Conservation (phyloP, 2,888 invertebrate species). For the Apamea crenata region DNA sequence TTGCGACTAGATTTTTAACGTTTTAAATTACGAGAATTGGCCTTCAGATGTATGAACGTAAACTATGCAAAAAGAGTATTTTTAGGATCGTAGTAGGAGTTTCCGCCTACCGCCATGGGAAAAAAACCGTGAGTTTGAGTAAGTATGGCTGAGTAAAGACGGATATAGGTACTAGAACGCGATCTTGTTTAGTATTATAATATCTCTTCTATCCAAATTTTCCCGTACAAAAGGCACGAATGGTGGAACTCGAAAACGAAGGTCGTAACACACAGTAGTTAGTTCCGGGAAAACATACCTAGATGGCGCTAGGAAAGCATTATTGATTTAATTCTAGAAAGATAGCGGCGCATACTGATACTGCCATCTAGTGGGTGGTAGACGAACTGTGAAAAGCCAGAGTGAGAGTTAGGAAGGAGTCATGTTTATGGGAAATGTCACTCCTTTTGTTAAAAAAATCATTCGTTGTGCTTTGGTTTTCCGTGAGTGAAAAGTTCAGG, state of each 20-base stretch:
- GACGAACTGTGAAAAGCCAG: slow-evolving; percentile 24
- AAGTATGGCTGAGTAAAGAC: too few species aligned
- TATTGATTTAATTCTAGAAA: background rate
- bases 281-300: slow-evolving; percentile 56
- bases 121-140: too few species aligned
- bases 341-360: background rate
- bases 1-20: too few species aligned
- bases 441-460: background rate
- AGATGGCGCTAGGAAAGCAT: slow-evolving; percentile 64
- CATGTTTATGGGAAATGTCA: background rate
- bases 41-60: background rate
- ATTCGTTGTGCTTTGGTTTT: background rate
- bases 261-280: background rate
- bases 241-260: background rate
- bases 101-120: too few species aligned
- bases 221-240: background rate
- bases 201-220: background rate
- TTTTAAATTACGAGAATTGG: too few species aligned
- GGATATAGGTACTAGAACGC: background rate
- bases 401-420: too few species aligned
- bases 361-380: slow-evolving; percentile 76
- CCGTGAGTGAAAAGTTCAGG: slow-evolving; percentile 52
- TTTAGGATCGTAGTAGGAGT: too few species aligned
- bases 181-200: too few species aligned
- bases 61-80: background rate